These are phyloP conservation scores for Ophraella communa DNA, from an alignment of 2,888 invertebrate genomes.

Conservation along the genomic window DNA sequence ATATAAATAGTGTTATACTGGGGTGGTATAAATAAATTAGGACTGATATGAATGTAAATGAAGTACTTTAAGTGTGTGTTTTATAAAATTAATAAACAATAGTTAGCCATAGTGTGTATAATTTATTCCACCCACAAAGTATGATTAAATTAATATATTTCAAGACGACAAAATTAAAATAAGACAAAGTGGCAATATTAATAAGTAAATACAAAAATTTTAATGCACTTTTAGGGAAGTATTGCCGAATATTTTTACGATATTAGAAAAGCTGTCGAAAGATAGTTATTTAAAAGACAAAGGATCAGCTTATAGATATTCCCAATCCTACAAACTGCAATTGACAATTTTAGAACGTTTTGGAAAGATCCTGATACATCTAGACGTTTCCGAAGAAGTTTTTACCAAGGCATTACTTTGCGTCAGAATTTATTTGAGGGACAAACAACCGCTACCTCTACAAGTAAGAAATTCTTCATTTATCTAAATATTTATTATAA, in stretches of 20 bases:
- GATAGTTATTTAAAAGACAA: conserved; percentile 68
- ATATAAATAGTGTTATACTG: no score
- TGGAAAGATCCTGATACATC: conserved; percentile 59
- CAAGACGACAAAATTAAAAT: no score
- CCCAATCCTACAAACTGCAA: conserved; percentile 67
- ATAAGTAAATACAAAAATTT: background rate
- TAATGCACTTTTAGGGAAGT: conserved; percentile 66
- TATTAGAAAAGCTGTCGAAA: conserved; percentile 62
- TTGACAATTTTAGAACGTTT: conserved; percentile 61
- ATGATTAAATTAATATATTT: no score
- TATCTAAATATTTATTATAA: conserved; percentile 12
- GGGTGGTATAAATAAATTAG: no score
- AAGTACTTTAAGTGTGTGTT: no score
- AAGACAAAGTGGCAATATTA: no score
- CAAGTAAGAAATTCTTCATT: no score
- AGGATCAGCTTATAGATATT: conserved; percentile 65
- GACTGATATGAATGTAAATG: no score
- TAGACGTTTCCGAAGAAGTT: conserved; percentile 60
- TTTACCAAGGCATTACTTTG: conserved; percentile 59
- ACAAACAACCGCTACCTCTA: conserved; percentile 67
- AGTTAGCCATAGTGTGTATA: no score
- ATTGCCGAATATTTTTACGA: conserved; percentile 67
- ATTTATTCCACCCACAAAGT: no score
- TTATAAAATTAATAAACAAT: no score
- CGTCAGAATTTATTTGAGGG: conserved; percentile 64